Conservation (phyloP, 2,797 vertebrate species). For the Sebastes melanostomus region DNA sequence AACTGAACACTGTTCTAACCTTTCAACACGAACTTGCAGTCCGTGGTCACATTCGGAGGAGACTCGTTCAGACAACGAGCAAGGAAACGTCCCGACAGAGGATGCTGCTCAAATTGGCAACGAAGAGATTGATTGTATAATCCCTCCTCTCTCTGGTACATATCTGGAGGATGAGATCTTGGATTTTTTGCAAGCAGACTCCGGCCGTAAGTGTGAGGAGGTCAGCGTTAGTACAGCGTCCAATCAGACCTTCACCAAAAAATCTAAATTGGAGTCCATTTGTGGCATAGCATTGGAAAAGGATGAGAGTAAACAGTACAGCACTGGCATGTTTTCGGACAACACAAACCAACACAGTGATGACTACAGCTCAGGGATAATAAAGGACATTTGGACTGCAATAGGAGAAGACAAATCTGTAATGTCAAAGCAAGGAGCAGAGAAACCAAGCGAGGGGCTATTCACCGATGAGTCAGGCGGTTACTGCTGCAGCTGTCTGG, state of each 20-base stretch:
- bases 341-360: conserved; percentile 87
- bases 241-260: conserved; percentile 89
- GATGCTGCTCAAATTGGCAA: conserved; percentile 88
- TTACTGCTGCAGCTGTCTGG: conserved; percentile 90
- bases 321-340: conserved; percentile 85
- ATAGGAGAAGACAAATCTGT: conserved; percentile 85
- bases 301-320: conserved; percentile 88
- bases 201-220: conserved; percentile 84
- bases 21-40: conserved; percentile 99
- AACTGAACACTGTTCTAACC: conserved; percentile 99
- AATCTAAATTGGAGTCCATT: conserved; percentile 98
- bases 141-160: conserved; percentile 91
- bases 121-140: conserved; percentile 90
- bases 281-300: conserved; percentile 98
- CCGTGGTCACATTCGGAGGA: conserved; percentile 99
- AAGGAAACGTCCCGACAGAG: conserved; percentile 87
- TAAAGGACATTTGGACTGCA: conserved; percentile 98
- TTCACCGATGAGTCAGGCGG: conserved; percentile 87
- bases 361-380: conserved; percentile 97
- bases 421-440: conserved; percentile 77
- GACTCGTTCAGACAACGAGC: conserved; percentile 97
- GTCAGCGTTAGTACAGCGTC: conserved; percentile 84
- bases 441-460: conserved; percentile 85
- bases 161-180: conserved; percentile 95
- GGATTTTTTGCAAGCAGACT: conserved; percentile 92